Percentiles rank a stretch among this genome's conserved stretches.
Conservation (phyloP, 2,888 invertebrate species). For the Platycnemis pennipes region DNA sequence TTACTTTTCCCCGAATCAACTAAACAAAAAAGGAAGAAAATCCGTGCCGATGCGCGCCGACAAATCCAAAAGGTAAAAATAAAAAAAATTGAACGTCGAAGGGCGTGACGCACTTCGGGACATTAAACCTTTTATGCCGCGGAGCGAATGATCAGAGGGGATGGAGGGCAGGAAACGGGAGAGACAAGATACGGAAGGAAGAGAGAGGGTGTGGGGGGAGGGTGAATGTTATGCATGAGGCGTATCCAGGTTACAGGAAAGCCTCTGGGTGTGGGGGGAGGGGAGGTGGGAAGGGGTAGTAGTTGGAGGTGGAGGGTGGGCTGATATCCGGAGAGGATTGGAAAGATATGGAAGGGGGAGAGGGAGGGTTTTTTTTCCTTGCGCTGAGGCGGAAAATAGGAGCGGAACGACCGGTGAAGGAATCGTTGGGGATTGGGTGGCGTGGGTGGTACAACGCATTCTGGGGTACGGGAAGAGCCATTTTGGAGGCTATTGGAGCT, state of each 20-base stretch:
- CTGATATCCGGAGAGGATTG: neutral
- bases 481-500: neutral
- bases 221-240: neutral
- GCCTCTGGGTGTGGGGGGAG: neutral
- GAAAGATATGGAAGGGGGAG: neutral
- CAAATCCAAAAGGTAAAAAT: neutral
- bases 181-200: neutral
- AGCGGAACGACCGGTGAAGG: neutral
- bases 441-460: too few relatives aligned
- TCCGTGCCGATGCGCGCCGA: constrained; percentile 15
- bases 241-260: too few relatives aligned
- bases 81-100: neutral
- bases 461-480: neutral
- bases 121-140: constrained; percentile 8
- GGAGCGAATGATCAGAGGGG: neutral
- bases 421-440: neutral
- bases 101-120: neutral
- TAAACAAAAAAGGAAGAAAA: neutral
- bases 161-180: neutral
- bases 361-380: neutral
- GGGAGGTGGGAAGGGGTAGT: too few relatives aligned
- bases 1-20: neutral
- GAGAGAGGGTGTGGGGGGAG: neutral
- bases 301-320: neutral
- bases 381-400: neutral